Percentiles rank a stretch among this genome's conserved stretches.
phyloP scores from a whole-genome alignment of 2,797 vertebrate genomes.

The Tokudaia tokunoshimensis region DNA sequence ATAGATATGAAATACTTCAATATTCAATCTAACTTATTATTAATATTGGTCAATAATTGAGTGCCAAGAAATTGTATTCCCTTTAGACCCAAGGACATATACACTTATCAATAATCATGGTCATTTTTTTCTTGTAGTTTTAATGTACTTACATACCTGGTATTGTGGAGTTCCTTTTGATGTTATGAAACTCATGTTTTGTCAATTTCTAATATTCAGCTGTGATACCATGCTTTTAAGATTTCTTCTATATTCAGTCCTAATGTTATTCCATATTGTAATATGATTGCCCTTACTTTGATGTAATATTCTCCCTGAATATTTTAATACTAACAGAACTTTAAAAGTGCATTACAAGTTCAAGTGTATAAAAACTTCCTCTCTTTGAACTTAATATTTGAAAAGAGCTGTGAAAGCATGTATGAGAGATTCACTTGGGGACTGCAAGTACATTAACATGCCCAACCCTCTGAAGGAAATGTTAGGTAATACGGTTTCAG shows the following conservation, averaged over 20 bases:
- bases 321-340: slow-evolving; percentile 71
- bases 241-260: neutral
- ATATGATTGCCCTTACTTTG: slow-evolving; percentile 66
- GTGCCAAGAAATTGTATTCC: neutral
- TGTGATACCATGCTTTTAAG: slow-evolving; percentile 21
- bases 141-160: slow-evolving; percentile 10
- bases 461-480: neutral
- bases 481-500: neutral
- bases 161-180: slow-evolving; percentile 39
- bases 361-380: slow-evolving; percentile 46
- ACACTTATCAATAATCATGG: neutral
- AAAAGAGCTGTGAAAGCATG: slow-evolving; percentile 29
- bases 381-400: slow-evolving; percentile 68
- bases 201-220: slow-evolving; percentile 29
- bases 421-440: neutral
- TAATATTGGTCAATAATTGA: neutral
- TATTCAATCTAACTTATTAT: neutral
- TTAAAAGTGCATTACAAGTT: slow-evolving; percentile 45
- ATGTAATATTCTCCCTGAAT: slow-evolving; percentile 65
- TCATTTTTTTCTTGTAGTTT: slow-evolving; percentile 45
- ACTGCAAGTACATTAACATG: neutral
- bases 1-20: neutral
- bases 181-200: slow-evolving; percentile 59
- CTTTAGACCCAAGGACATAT: neutral
- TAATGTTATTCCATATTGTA: slow-evolving; percentile 20